Evolutionary conservation across 2,888 invertebrate species (phyloP).

Genomic region (Nebria brevicollis): DNA sequence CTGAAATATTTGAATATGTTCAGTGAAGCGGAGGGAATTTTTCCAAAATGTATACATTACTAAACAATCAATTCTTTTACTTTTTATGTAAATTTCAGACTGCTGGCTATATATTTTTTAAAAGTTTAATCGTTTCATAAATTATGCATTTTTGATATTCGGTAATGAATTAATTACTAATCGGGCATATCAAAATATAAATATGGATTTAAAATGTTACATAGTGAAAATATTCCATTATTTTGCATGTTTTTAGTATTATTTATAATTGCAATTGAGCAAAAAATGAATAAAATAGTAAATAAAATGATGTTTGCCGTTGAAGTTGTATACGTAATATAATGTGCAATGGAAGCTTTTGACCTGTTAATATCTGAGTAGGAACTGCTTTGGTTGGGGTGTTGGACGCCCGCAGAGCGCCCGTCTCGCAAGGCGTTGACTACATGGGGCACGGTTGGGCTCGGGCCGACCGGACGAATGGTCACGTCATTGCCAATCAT

Average conservation of each 20-base stretch:
- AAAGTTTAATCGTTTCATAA: background rate
- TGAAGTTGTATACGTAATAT: no score
- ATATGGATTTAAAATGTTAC: no score
- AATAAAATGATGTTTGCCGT: no score
- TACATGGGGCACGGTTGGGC: conserved; percentile 3
- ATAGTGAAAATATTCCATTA: no score
- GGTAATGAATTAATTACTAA: no score
- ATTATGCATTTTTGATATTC: background rate
- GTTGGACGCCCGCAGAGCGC: conserved; percentile 33
- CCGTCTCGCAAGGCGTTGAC: background rate
- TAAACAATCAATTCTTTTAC: background rate
- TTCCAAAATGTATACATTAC: background rate
- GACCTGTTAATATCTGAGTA: background rate
- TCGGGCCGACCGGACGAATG: background rate
- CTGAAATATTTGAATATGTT: no score
- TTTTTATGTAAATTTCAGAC: background rate
- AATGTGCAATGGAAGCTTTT: no score
- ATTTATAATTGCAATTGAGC: no score
- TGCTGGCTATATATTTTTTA: background rate
- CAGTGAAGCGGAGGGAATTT: background rate
- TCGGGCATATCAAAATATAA: no score
- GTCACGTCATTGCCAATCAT: conserved; percentile 42
- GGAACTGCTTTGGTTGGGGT: background rate
- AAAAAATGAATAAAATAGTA: no score
- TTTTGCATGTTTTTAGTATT: no score